Conservation (phyloP, 1,140 invertebrate genomes). For the Frieseomelitta varia region DNA sequence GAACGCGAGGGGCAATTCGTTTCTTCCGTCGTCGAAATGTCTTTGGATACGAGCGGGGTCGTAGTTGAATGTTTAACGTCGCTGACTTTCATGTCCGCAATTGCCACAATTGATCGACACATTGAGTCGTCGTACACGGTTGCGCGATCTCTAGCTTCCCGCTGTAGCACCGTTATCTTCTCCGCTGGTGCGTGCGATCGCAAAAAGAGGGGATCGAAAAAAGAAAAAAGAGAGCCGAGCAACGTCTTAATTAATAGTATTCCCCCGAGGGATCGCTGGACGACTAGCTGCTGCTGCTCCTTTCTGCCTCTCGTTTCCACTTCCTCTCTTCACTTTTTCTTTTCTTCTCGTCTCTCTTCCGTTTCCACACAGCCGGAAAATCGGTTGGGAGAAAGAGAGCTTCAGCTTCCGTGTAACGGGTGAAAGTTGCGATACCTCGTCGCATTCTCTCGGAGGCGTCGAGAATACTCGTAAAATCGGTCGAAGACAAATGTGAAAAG, state of each 20-base stretch:
- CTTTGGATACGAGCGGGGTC: background rate
- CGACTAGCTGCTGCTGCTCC: background rate
- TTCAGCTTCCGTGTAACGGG: background rate
- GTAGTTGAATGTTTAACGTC: slow-evolving; percentile 13
- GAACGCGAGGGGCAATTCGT: background rate
- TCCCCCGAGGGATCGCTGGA: background rate
- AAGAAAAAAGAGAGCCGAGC: background rate
- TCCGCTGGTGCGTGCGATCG: no score
- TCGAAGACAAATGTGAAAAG: background rate
- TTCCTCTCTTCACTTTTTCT: background rate
- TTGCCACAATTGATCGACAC: background rate
- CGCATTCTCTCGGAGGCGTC: no score
- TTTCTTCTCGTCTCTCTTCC: background rate
- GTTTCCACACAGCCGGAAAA: background rate
- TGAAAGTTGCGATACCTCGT: background rate
- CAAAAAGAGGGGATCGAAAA: no score
- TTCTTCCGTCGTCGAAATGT: background rate
- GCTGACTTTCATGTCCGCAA: background rate
- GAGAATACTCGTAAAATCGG: background rate
- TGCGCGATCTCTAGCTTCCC: background rate
- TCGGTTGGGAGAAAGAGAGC: background rate
- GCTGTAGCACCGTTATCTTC: background rate
- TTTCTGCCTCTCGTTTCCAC: background rate
- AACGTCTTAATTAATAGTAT: slow-evolving; percentile 26
- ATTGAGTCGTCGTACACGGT: background rate